Base-by-base conservation (phyloP, 2,888 invertebrate species). In the Tethea ocularis region DNA sequence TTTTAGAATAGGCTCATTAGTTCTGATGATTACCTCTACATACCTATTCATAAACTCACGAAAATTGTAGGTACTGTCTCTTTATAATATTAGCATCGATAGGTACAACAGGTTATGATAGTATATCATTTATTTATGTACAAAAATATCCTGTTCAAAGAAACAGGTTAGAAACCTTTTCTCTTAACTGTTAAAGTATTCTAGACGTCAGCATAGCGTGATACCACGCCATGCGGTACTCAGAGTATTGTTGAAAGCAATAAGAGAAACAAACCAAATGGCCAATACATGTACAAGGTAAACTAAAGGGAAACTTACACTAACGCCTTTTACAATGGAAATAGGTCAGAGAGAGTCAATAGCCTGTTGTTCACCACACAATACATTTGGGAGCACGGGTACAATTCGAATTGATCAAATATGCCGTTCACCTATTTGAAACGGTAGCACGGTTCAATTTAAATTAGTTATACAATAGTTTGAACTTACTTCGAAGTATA, bases 121-220 rank as follows among this genome's bases (percentile, higher is more conserved):
- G 11, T 33, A 33, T 1, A 7, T 3, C 8, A 3, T 6, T 26
- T 6, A 26, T 7, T n/a, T n/a, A n/a, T n/a, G n/a, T n/a, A n/a
- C n/a, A n/a, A n/a, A n/a, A n/a, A n/a, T n/a, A n/a, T n/a, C n/a
- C n/a, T n/a, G n/a, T n/a, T n/a, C n/a, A n/a, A n/a, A n/a, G n/a
- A n/a, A n/a, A n/a, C n/a, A 41, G 41, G 41, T 46, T 46, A 46
- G 20, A 46, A 46, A 46, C 41, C 41, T 46, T 20, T 46, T 46
- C 41, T 17, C 41, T 46, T 46, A 41, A n/a, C n/a, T 13, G 15
- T 17, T 41, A 46, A 46, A 46, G 20, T 20, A 7, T 17, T 46
- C 46, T 46, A 46, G 46, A 46, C 46, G 46, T 46, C 20, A 20
- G 10, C 20, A 46, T 46, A 46, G 46, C 46, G 46, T 46, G 46